Conservation (phyloP, 2,888 invertebrate genomes). For the Podabrus alpinus region DNA sequence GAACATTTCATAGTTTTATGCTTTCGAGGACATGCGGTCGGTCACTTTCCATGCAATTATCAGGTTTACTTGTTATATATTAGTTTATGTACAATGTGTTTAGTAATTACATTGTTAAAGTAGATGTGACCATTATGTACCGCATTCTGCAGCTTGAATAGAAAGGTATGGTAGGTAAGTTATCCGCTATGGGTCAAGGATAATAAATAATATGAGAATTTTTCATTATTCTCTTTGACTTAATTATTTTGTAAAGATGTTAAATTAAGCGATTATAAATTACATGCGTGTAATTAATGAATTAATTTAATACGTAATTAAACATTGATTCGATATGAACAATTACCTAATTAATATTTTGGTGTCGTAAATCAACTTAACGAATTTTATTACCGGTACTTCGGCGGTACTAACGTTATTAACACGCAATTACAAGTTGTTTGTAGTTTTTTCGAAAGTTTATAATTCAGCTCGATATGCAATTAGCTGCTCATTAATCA, state of each 20-base stretch:
- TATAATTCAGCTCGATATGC: not conserved
- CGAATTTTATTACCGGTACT: not conserved
- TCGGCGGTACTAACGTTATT: not conserved
- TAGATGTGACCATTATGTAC: not conserved
- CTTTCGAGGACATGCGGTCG: constrained; percentile 28
- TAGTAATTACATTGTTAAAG: constrained; percentile 11
- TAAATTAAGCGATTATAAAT: not conserved
- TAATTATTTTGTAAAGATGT: not conserved
- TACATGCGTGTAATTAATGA: not conserved
- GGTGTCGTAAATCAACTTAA: not conserved
- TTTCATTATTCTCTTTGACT: not conserved
- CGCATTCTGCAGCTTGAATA: not conserved
- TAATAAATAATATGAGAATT: not conserved
- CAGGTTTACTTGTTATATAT: constrained; percentile 14
- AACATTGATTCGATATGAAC: not conserved
- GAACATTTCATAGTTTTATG: constrained; percentile 8
- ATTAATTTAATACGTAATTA: not conserved
- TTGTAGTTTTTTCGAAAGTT: not conserved
- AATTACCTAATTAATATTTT: not conserved
- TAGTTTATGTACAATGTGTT: not conserved
- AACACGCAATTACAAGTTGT: not conserved
- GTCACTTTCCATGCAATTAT: constrained; percentile 31
- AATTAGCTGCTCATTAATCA: not conserved
- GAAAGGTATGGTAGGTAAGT: not conserved
- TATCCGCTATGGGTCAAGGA: constrained; percentile 10